A percentile compares a stretch with the other conserved stretches of the same genome.
These are phyloP conservation scores for Dromiciops gliroides DNA, from an alignment of 2,113 vertebrate species.

Conservation along the genomic window DNA sequence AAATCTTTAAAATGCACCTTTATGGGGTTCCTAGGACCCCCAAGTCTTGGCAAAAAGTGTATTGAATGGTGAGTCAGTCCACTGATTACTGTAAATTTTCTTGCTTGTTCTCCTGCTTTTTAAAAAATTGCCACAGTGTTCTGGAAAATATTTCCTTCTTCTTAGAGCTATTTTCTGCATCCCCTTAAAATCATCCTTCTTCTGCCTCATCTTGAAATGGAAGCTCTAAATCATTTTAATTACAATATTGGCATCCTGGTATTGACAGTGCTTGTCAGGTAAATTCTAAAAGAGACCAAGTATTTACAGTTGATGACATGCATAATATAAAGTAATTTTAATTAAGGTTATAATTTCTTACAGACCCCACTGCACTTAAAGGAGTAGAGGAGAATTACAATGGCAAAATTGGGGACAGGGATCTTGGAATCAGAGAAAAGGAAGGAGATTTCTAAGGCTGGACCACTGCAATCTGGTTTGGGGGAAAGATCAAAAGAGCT, in stretches of 20 bases:
- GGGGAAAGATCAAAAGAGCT: neutral
- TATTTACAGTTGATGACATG: slow-evolving; percentile 62
- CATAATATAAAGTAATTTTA: slow-evolving; percentile 61
- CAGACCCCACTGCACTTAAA: slow-evolving; percentile 42
- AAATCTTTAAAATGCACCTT: neutral
- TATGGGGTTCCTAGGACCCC: neutral
- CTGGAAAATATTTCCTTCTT: neutral
- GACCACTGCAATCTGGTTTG: neutral
- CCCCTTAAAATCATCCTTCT: neutral
- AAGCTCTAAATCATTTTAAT: slow-evolving; percentile 31
- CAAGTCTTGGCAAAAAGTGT: neutral
- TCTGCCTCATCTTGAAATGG: neutral
- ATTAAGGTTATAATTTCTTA: slow-evolving; percentile 51
- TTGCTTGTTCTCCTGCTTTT: neutral
- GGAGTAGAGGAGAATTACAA: slow-evolving; percentile 64
- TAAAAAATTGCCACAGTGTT: neutral
- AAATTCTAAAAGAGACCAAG: slow-evolving; percentile 26
- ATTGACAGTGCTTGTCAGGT: neutral
- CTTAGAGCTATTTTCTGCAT: neutral
- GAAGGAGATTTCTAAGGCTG: neutral
- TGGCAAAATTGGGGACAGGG: neutral
- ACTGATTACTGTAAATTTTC: neutral
- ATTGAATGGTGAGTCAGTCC: neutral
- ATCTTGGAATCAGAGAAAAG: neutral
- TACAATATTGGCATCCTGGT: neutral